Evolutionary conservation across 2,797 vertebrate genomes (phyloP).

Genomic region (Vultur gryphus): DNA sequence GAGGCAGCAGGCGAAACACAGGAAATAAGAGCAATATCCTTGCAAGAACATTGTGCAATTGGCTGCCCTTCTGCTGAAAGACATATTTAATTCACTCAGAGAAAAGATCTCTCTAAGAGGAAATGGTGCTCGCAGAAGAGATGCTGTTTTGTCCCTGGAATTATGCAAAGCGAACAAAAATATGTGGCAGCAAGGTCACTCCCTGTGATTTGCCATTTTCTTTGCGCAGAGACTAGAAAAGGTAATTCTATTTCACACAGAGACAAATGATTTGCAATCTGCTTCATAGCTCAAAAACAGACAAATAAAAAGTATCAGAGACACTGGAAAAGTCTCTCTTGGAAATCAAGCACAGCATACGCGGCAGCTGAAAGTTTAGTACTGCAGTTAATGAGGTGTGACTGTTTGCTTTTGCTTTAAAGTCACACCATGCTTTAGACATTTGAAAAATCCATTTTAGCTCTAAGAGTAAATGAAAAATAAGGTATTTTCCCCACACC

Average conservation of each 20-base stretch:
- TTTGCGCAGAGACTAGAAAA: background rate
- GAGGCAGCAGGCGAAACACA: background rate
- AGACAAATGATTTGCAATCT: background rate
- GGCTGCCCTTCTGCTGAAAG: background rate
- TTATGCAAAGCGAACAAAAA: conserved; percentile 20
- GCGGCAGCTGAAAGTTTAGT: background rate
- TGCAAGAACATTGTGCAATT: background rate
- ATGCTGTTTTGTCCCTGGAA: background rate
- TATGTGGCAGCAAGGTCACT: background rate
- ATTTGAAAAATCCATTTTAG: conserved; percentile 20
- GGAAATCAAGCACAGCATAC: background rate
- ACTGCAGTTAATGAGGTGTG: conserved; percentile 13
- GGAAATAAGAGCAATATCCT: background rate
- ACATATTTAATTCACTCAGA: background rate
- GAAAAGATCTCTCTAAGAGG: background rate
- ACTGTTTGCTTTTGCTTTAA: conserved; percentile 12
- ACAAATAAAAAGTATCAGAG: background rate
- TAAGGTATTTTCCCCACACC: background rate
- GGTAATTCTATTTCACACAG: conserved; percentile 11
- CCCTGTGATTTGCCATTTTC: background rate
- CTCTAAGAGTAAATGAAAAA: background rate
- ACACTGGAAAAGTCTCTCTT: background rate
- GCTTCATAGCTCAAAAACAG: background rate
- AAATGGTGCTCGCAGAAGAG: background rate
- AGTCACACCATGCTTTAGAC: background rate